Conservation (phyloP, 2,113 vertebrate genomes). For the Caranx ignobilis region DNA sequence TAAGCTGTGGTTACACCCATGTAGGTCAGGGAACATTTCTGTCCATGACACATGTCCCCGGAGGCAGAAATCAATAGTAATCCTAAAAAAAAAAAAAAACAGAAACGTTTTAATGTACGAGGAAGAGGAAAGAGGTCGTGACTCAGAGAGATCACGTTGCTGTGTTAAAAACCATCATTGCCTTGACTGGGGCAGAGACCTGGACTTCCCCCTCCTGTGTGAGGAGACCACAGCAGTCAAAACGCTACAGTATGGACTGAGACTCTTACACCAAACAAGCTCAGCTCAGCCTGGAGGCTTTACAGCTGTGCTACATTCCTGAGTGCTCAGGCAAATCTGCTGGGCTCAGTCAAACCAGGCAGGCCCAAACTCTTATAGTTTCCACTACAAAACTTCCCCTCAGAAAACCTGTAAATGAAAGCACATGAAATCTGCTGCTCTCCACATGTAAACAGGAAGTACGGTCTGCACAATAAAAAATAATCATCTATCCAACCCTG, state of each 20-base stretch:
- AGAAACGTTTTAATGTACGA: not conserved
- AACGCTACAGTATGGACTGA: not conserved
- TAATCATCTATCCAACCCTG: no score
- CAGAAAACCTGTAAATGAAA: slow-evolving; percentile 7
- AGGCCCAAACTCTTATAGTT: slow-evolving; percentile 2
- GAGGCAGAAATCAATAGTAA: not conserved
- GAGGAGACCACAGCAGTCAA: not conserved
- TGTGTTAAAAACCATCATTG: not conserved
- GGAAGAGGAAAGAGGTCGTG: not conserved
- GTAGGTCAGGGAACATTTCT: slow-evolving; percentile 4
- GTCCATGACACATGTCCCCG: not conserved
- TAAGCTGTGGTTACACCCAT: not conserved
- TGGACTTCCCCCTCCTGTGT: slow-evolving; percentile 1
- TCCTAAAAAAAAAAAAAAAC: not conserved
- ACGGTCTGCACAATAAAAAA: slow-evolving; percentile 1
- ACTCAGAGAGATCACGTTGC: not conserved
- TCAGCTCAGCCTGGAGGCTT: slow-evolving; percentile 34
- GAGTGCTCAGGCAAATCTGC: slow-evolving; percentile 26
- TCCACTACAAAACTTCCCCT: slow-evolving; percentile 1
- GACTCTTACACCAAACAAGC: not conserved
- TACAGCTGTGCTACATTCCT: slow-evolving; percentile 57
- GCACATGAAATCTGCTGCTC: not conserved
- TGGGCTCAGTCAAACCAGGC: slow-evolving; percentile 1
- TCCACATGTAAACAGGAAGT: slow-evolving; percentile 38
- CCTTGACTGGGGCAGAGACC: not conserved